Evolutionary conservation across 2,888 invertebrate genomes (phyloP).

Genomic region (Cryptophagus acutangulus): DNA sequence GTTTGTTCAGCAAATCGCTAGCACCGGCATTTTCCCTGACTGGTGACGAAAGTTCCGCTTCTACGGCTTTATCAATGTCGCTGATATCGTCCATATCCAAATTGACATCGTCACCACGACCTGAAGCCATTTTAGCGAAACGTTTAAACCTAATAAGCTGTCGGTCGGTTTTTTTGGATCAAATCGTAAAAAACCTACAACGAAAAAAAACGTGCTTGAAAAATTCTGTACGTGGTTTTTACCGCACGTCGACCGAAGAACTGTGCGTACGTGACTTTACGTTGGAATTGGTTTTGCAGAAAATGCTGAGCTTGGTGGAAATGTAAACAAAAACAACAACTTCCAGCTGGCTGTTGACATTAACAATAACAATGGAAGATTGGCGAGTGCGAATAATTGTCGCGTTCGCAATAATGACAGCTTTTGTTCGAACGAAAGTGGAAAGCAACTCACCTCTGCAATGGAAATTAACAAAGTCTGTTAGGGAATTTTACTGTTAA

Average conservation of each 20-base stretch:
- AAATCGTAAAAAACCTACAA: background rate
- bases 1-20: constrained; percentile 16
- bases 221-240: background rate
- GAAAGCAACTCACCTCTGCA: no score
- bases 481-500: no score
- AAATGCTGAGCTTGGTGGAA: no score
- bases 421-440: no score
- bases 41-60: constrained; percentile 32
- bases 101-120: constrained; percentile 28
- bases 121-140: constrained; percentile 30
- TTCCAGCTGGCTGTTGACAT: no score
- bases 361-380: no score
- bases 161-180: background rate
- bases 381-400: no score
- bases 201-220: background rate
- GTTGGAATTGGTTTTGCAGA: no score
- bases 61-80: constrained; percentile 35
- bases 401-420: no score
- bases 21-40: constrained; percentile 19
- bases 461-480: no score
- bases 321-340: no score
- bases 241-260: background rate
- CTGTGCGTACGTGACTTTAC: background rate
- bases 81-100: constrained; percentile 25
- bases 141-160: background rate